Percentiles rank a stretch among this genome's conserved stretches.
phyloP scores from a whole-genome alignment of 2,113 vertebrate genomes.

The Anser brachyrhynchus region DNA sequence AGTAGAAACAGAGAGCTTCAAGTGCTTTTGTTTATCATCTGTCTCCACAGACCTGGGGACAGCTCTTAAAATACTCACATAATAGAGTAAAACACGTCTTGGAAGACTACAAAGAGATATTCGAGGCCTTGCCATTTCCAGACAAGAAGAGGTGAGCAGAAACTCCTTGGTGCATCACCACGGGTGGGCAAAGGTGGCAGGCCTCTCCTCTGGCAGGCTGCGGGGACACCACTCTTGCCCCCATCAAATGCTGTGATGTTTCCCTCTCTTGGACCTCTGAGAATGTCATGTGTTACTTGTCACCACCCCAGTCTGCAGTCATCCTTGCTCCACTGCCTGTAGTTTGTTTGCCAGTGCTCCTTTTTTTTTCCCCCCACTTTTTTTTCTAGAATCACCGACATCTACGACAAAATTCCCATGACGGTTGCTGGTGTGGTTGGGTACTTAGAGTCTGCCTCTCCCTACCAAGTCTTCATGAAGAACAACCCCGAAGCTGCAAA shows the following conservation, averaged over 20 bases:
- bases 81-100: neutral
- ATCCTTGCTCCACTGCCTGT: neutral
- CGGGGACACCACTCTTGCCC: neutral
- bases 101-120: conserved; percentile 67
- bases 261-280: neutral
- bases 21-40: neutral
- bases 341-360: neutral
- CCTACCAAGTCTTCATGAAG: conserved; percentile 75
- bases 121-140: conserved; percentile 73
- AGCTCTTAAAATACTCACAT: neutral
- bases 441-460: conserved; percentile 79
- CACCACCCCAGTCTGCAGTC: neutral
- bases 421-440: conserved; percentile 76
- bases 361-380: neutral
- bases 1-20: neutral
- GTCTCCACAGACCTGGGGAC: neutral
- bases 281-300: neutral
- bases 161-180: accelerated
- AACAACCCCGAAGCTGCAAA: conserved; percentile 74
- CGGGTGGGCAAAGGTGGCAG: neutral
- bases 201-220: neutral
- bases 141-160: conserved; percentile 84
- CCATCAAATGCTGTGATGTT: neutral
- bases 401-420: conserved; percentile 63
- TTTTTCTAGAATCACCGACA: conserved; percentile 76